Conservation (phyloP, 2,888 invertebrate genomes). For the Peribatodes rhomboidaria region DNA sequence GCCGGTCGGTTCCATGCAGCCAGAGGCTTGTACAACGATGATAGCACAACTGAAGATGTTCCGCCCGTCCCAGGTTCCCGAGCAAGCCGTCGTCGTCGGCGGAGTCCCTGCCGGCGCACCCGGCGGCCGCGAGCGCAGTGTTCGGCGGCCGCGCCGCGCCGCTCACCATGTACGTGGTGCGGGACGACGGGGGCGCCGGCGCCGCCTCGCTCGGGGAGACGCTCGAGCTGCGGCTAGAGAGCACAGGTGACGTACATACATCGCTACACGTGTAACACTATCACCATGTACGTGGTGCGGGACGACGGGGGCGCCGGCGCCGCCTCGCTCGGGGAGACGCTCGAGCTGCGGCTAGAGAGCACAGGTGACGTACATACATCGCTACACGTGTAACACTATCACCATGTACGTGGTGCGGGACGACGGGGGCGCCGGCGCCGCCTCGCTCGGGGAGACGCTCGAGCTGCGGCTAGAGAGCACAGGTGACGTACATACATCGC, state of each 20-base stretch:
- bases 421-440: slow-evolving; percentile 55
- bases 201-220: slow-evolving; percentile 75
- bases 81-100: slow-evolving; percentile 63
- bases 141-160: slow-evolving; percentile 66
- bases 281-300: slow-evolving; percentile 78
- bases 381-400: slow-evolving; percentile 38
- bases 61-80: slow-evolving; percentile 8
- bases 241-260: neutral
- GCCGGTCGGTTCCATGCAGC: no score
- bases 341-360: slow-evolving; percentile 75
- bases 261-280: neutral
- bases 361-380: neutral
- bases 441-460: slow-evolving; percentile 76
- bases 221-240: slow-evolving; percentile 76
- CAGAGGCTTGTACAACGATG: no score
- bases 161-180: slow-evolving; percentile 76
- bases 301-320: slow-evolving; percentile 53
- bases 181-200: slow-evolving; percentile 56
- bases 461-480: slow-evolving; percentile 72
- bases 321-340: slow-evolving; percentile 76
- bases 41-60: no score
- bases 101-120: slow-evolving; percentile 28
- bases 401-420: slow-evolving; percentile 77
- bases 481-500: neutral
- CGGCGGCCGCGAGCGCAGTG: slow-evolving; percentile 72